phyloP scores from a whole-genome alignment of 2,113 vertebrate species.

The Chamaetylas fuelleborni region DNA sequence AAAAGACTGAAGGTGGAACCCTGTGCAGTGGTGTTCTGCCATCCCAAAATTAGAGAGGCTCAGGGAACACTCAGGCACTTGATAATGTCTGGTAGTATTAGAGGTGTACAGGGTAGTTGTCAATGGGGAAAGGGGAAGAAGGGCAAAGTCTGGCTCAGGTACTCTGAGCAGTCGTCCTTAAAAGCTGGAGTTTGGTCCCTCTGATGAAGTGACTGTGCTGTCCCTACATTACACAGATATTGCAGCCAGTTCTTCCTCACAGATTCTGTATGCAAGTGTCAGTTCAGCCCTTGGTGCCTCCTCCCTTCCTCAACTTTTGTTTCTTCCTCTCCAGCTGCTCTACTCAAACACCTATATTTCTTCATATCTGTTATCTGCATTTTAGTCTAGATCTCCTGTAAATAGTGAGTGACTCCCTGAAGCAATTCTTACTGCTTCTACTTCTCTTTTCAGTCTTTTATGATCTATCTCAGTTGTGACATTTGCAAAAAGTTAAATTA shows the following conservation, averaged over 20 bases:
- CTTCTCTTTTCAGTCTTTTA: slow-evolving; percentile 3
- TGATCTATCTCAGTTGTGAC: slow-evolving; percentile 3
- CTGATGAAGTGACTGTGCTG: not conserved
- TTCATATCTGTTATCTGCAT: not conserved
- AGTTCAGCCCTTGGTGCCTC: not conserved
- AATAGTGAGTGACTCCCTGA: not conserved
- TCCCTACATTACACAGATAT: not conserved
- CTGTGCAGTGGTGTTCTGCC: not conserved
- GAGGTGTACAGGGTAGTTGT: not conserved
- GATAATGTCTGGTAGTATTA: not conserved
- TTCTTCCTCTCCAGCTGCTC: not conserved
- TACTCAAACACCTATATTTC: not conserved
- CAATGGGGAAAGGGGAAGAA: not conserved
- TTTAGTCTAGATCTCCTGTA: not conserved
- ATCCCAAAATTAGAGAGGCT: not conserved
- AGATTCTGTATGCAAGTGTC: not conserved
- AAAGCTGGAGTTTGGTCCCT: not conserved
- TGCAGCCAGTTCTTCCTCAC: not conserved
- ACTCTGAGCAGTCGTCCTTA: not conserved
- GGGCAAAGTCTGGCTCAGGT: not conserved
- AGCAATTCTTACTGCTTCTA: slow-evolving; percentile 6
- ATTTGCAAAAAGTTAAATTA: slow-evolving; percentile 35
- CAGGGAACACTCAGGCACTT: not conserved
- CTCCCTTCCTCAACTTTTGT: not conserved
- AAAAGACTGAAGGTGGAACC: not conserved